Base-by-base conservation (phyloP, 2,888 invertebrate genomes). In the Endotricha flammealis region DNA sequence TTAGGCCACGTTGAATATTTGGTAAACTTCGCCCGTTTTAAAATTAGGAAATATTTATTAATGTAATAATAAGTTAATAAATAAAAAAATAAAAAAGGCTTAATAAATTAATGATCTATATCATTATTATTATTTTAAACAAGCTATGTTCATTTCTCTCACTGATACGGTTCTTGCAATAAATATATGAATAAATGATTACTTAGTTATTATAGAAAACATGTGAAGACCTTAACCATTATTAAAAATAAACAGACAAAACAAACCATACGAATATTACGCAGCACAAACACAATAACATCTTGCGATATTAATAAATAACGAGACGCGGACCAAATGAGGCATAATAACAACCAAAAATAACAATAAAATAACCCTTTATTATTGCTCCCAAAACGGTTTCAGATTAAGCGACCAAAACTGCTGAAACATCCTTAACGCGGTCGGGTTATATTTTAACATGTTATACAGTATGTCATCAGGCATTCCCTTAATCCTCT, bases 391-490 rank as follows among this genome's bases (percentile, higher is more conserved):
- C 52, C 44, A 42, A 53, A 53, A 55, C 39, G 42, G 48, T 52
- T 53, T 46, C 48, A 51, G 51, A 55, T 60, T 50, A 57, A 42
- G 53, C 44, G 51, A 43, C 29, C 39, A 40, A 48, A 48, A 39
- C 34, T 38, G 30, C 34, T 36, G 38, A 36, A 46, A 44, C 38
- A 46, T 43, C 36, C 41, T 38, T 47, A 48, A 44, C 47, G 42
- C 41, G 34, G 41, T 29, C 36, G 32, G 38, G 49, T 39, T 44
- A 61, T 57, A 55, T 50, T 51, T 58, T 51, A 57, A 48, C 53
- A 43, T 45, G 56, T 48, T 57, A 64, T 62, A 61, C 63, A 54
- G 57, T 60, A 52, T 68, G 75, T 76, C 78, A 75, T 64, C 76
- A 66, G 55, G 47, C 53, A 51, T 57, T 50, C 57, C 42, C 50